Evolutionary conservation across 2,888 invertebrate species (phyloP).

Genomic region (Nematopogon swammerdamellus): DNA sequence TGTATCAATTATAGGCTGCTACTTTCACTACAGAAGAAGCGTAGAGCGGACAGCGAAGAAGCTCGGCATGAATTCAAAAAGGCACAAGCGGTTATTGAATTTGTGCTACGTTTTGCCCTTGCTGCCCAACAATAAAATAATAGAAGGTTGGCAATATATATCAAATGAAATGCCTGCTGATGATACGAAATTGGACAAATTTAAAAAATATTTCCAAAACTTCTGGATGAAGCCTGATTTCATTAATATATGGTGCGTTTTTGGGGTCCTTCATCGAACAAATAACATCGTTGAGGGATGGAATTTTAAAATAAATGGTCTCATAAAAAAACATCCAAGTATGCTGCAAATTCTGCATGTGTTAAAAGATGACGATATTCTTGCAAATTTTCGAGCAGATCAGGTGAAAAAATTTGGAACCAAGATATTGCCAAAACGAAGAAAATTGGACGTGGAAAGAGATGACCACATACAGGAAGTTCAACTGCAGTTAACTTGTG

Average conservation of each 20-base stretch:
- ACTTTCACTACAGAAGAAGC: too few species aligned
- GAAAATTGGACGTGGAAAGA: slow-evolving; percentile 2
- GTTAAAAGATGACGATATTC: slow-evolving; percentile 2
- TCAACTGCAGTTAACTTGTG: slow-evolving; percentile 3
- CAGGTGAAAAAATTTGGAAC: slow-evolving; percentile 2
- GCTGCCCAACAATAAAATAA: slow-evolving; percentile 1
- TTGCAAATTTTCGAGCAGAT: slow-evolving; percentile 4
- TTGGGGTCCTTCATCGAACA: slow-evolving; percentile 1
- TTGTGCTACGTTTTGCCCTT: background rate
- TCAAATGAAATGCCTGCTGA: background rate
- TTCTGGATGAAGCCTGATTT: slow-evolving; percentile 1
- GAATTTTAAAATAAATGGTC: slow-evolving; percentile 4
- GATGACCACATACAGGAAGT: slow-evolving; percentile 3
- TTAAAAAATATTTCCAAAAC: slow-evolving; percentile 1
- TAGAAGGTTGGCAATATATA: slow-evolving; percentile 2
- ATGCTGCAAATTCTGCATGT: slow-evolving; percentile 2
- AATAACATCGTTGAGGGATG: slow-evolving; percentile 3
- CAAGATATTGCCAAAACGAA: slow-evolving; percentile 3
- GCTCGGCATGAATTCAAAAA: background rate
- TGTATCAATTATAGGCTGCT: too few species aligned
- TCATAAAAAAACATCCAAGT: slow-evolving; percentile 3
- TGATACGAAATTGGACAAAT: slow-evolving; percentile 1
- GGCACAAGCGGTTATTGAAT: background rate
- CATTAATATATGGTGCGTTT: slow-evolving; percentile 1
- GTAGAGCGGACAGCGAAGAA: too few species aligned